These are phyloP conservation scores for Pachypanchax playfairii DNA, from an alignment of 2,113 vertebrate genomes.

Conservation along the genomic window DNA sequence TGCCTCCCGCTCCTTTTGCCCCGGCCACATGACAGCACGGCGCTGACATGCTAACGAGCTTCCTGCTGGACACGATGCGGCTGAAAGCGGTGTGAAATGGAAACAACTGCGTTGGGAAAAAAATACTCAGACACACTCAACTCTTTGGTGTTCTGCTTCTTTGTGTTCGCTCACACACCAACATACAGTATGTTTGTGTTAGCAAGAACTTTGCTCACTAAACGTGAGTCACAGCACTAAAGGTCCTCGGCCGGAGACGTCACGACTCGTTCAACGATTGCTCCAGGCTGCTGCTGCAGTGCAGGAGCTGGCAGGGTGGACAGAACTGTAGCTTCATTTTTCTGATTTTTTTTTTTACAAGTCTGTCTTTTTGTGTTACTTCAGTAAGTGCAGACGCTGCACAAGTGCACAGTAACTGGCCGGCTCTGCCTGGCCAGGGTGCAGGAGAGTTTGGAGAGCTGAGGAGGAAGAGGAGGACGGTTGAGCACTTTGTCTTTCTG, in stretches of 20 bases:
- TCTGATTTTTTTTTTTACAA: constrained; percentile 12
- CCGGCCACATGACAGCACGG: constrained; percentile 22
- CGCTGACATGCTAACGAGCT: constrained; percentile 53
- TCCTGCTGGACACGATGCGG: constrained; percentile 52
- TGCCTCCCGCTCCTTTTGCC: constrained; percentile 31
- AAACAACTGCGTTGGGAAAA: constrained; percentile 10
- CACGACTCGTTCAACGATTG: constrained; percentile 54
- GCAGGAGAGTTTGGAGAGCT: constrained; percentile 42
- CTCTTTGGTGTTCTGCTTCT: constrained; percentile 7
- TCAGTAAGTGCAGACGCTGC: constrained; percentile 59
- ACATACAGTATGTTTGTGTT: neutral
- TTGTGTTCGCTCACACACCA: neutral
- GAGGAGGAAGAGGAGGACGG: constrained; percentile 42
- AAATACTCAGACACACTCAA: constrained; percentile 1
- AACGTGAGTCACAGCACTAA: constrained; percentile 44
- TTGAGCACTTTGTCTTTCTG: constrained; percentile 62
- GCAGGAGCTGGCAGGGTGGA: constrained; percentile 55
- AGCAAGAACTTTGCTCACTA: constrained; percentile 7
- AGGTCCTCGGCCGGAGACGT: constrained; percentile 31
- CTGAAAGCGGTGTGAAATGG: constrained; percentile 57
- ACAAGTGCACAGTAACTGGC: constrained; percentile 45
- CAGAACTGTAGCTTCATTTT: constrained; percentile 52
- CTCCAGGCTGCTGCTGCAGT: constrained; percentile 60
- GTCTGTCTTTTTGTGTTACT: constrained; percentile 32
- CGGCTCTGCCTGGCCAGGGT: constrained; percentile 23